Conservation (phyloP, 2,888 invertebrate genomes). For the Chromoteleia sp. region DNA sequence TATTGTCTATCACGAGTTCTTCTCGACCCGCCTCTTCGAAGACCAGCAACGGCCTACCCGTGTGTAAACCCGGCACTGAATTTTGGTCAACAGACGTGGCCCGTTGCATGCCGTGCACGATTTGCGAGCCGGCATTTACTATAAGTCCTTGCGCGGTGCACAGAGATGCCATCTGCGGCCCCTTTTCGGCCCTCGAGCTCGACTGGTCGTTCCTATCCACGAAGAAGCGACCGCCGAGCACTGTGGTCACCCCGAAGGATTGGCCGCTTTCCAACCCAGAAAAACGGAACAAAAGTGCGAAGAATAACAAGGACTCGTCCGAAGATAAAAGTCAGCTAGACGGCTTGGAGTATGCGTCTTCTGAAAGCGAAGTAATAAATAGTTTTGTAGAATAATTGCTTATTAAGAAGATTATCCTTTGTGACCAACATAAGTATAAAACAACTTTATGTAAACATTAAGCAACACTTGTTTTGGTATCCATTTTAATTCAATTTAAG, state of each 20-base stretch:
- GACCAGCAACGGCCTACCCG: slow-evolving; percentile 74
- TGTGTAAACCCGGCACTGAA: slow-evolving; percentile 86
- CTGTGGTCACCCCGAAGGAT: background rate
- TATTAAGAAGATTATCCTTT: too few relatives aligned
- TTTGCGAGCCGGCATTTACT: slow-evolving; percentile 88
- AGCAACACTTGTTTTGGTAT: too few relatives aligned
- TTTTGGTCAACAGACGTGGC: slow-evolving; percentile 90
- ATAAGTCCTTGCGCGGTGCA: slow-evolving; percentile 90
- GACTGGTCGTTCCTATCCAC: slow-evolving; percentile 87
- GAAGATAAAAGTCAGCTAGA: slow-evolving; percentile 10
- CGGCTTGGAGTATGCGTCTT: slow-evolving; percentile 13
- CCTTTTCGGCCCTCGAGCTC: slow-evolving; percentile 88
- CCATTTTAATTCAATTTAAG: too few relatives aligned
- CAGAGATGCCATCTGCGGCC: slow-evolving; percentile 91
- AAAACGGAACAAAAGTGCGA: background rate
- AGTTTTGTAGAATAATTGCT: too few relatives aligned
- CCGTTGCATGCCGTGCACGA: slow-evolving; percentile 89
- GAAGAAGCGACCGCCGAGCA: slow-evolving; percentile 80
- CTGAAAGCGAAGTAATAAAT: slow-evolving; percentile 28
- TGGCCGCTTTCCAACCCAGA: background rate
- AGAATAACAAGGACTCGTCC: slow-evolving; percentile 4
- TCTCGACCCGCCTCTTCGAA: slow-evolving; percentile 67
- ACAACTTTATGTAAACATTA: too few relatives aligned
- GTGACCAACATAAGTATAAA: too few relatives aligned
- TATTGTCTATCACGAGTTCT: slow-evolving; percentile 74